Evolutionary conservation across 35 echinoderm and acorn worm species (phyloP).

Genomic region (Apostichopus californicus): DNA sequence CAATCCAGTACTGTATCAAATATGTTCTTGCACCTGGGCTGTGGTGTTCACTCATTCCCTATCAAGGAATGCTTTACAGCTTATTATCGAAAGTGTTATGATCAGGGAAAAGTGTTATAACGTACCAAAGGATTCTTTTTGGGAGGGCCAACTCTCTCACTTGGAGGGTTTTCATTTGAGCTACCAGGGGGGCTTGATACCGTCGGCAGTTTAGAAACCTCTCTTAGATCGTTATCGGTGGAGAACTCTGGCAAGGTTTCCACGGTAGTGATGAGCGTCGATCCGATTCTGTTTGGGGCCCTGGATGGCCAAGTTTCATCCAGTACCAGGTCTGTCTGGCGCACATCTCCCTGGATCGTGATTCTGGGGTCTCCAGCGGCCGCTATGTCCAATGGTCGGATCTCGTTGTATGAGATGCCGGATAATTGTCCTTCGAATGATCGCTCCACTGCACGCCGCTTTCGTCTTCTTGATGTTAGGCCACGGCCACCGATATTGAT

Average conservation of each 20-base stretch:
- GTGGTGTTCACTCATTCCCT: too few relatives aligned
- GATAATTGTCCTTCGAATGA: constrained; percentile 72
- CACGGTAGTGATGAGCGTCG: constrained; percentile 11
- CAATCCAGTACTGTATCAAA: too few relatives aligned
- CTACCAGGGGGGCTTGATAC: constrained; percentile 3
- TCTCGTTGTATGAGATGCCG: constrained; percentile 79
- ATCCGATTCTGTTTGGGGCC: constrained; percentile 19
- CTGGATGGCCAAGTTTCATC: constrained; percentile 39
- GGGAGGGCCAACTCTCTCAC: neutral
- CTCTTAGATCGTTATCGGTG: constrained; percentile 33
- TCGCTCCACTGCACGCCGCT: constrained; percentile 48
- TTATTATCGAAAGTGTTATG: neutral
- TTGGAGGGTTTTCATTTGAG: neutral
- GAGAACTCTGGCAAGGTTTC: constrained; percentile 53
- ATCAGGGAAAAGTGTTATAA: neutral
- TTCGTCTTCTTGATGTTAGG: neutral
- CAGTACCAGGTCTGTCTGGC: neutral
- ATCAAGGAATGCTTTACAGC: neutral
- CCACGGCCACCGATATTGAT: constrained; percentile 76
- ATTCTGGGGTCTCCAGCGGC: constrained; percentile 62
- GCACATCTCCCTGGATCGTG: constrained; percentile 67
- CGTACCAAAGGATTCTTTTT: constrained; percentile 6
- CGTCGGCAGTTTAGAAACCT: constrained; percentile 22
- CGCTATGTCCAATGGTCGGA: constrained; percentile 72
- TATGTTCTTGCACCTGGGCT: too few relatives aligned